Evolutionary conservation across 1,140 invertebrate genomes (phyloP).

Genomic region (Drosophila subobscura): DNA sequence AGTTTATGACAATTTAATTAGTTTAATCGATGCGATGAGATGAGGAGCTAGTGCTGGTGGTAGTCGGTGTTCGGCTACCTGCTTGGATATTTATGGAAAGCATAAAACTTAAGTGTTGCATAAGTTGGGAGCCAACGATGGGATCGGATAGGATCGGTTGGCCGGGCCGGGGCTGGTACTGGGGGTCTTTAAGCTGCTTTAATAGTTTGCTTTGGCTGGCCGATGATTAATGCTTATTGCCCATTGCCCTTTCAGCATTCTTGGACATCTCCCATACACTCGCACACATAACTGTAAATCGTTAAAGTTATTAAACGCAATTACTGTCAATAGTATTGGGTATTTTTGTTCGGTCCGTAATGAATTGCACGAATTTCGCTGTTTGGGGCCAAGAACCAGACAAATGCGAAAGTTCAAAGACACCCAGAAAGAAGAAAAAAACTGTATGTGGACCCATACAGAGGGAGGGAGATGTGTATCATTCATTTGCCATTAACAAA

Average conservation of each 20-base stretch:
- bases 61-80: conserved; percentile 12
- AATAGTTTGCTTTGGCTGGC: conserved; percentile 50
- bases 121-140: conserved; percentile 60
- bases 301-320: conserved; percentile 72
- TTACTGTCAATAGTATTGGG: conserved; percentile 69
- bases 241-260: conserved; percentile 48
- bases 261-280: conserved; percentile 26
- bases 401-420: conserved; percentile 78
- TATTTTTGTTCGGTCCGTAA: conserved; percentile 45
- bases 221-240: conserved; percentile 71
- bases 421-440: conserved; percentile 36
- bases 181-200: conserved; percentile 48
- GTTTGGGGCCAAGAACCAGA: conserved; percentile 17
- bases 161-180: background rate
- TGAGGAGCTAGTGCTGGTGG: background rate
- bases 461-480: conserved; percentile 6
- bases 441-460: background rate
- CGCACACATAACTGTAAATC: conserved; percentile 67
- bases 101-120: conserved; percentile 79
- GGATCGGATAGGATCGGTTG: conserved; percentile 12
- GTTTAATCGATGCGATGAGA: conserved; percentile 78
- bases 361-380: conserved; percentile 72
- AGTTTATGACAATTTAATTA: conserved; percentile 79
- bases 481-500: conserved; percentile 76
- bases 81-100: conserved; percentile 67